Conservation (phyloP, 2,113 vertebrate genomes). For the Pelecanoides urinatrix region DNA sequence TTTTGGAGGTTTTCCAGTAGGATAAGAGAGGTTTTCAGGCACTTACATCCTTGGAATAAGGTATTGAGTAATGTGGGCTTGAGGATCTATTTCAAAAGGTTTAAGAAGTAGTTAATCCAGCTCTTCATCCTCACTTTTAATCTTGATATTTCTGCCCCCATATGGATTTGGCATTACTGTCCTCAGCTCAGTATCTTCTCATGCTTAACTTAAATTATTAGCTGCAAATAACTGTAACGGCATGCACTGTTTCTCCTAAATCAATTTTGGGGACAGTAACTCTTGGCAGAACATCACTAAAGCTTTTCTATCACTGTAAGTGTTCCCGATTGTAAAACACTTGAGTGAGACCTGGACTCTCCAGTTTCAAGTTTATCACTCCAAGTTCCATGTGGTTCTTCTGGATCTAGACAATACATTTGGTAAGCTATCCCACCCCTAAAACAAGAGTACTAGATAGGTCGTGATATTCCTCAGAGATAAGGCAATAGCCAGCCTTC, state of each 20-base stretch:
- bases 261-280: background rate
- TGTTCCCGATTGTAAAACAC: rapidly evolving
- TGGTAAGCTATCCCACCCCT: background rate
- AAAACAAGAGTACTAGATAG: background rate
- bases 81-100: background rate
- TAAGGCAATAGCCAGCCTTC: background rate
- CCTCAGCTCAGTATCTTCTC: background rate
- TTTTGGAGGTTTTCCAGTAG: background rate
- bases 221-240: background rate
- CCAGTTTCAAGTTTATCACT: background rate
- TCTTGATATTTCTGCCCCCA: background rate
- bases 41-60: background rate
- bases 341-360: background rate
- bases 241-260: background rate
- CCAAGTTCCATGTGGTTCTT: background rate
- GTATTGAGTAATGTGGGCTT: background rate
- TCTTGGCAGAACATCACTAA: background rate
- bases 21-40: background rate
- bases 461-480: background rate
- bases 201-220: background rate
- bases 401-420: background rate
- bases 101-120: background rate
- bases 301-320: background rate
- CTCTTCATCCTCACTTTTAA: background rate
- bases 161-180: background rate